Percentiles rank a stretch among this genome's conserved stretches.
Evolutionary conservation across 1,140 invertebrate genomes (phyloP).

Genomic region (Trichomalopsis sarcophagae): DNA sequence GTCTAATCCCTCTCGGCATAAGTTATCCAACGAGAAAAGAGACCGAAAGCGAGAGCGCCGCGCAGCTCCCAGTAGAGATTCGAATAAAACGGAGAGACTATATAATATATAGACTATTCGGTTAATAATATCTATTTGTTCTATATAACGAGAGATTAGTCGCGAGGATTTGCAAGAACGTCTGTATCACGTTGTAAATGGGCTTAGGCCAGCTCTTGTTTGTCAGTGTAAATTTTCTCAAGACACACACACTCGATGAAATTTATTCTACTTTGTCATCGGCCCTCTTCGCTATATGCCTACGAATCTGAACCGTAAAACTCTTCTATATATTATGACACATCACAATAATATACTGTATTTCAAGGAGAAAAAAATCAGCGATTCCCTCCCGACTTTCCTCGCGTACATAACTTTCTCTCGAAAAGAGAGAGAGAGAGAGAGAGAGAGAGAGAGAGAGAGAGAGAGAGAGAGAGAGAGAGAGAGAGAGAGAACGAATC

Average conservation of each 20-base stretch:
- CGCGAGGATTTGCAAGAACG: background rate
- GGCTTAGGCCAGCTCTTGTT: conserved; percentile 10
- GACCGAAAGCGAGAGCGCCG: background rate
- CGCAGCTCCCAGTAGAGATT: conserved; percentile 23
- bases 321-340: too few species aligned
- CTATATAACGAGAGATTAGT: conserved; percentile 42
- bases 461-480: too few species aligned
- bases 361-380: too few species aligned
- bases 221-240: conserved; percentile 35
- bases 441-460: too few species aligned
- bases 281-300: background rate
- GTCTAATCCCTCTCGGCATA: conserved; percentile 36
- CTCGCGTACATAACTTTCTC: background rate
- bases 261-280: conserved; percentile 12
- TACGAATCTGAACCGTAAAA: too few species aligned
- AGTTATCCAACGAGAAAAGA: conserved; percentile 41
- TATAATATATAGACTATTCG: background rate
- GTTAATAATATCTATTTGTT: conserved; percentile 42
- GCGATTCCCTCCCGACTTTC: too few species aligned
- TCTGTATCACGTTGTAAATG: conserved; percentile 13
- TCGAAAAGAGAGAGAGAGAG: background rate
- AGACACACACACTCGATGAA: background rate
- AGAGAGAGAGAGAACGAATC: too few species aligned
- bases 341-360: too few species aligned
- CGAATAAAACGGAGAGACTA: conserved; percentile 32